phyloP scores from a whole-genome alignment of 2,888 invertebrate genomes.

The Melinaea menophilus region DNA sequence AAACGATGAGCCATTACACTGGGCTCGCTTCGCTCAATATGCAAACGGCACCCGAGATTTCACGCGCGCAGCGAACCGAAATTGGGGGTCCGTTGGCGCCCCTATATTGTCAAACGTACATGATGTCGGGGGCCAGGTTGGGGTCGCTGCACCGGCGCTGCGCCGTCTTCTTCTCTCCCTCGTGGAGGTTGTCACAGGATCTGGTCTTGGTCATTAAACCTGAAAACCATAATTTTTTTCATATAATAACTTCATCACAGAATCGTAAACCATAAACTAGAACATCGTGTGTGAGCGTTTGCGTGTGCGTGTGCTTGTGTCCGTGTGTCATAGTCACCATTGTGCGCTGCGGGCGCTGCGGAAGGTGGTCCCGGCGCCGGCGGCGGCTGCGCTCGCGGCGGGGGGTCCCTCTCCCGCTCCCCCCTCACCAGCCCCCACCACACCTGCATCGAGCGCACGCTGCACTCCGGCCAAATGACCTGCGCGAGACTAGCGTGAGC shows the following conservation, averaged over 20 bases:
- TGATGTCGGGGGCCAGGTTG: constrained; percentile 84
- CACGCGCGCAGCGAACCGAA: neutral
- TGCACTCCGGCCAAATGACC: constrained; percentile 92
- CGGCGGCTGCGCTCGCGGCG: constrained; percentile 30
- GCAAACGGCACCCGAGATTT: too few relatives aligned
- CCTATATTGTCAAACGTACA: constrained; percentile 58
- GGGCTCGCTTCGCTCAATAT: too few relatives aligned
- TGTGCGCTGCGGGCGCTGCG: constrained; percentile 46
- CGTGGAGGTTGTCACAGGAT: constrained; percentile 89
- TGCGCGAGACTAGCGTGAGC: constrained; percentile 45
- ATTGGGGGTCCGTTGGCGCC: neutral
- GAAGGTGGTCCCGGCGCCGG: constrained; percentile 32
- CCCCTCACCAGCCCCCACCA: constrained; percentile 93
- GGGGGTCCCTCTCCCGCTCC: constrained; percentile 42
- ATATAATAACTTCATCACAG: constrained; percentile 8
- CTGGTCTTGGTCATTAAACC: constrained; percentile 88
- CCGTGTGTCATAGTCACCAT: constrained; percentile 30
- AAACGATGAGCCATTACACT: too few relatives aligned
- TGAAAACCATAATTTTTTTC: constrained; percentile 34
- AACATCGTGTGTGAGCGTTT: too few relatives aligned
- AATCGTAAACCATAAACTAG: too few relatives aligned
- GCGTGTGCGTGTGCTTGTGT: too few relatives aligned
- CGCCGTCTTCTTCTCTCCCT: constrained; percentile 75
- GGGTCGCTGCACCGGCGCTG: constrained; percentile 92
- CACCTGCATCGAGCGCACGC: constrained; percentile 87